phyloP scores from a whole-genome alignment of 2,797 vertebrate species.

The Chelmon rostratus region DNA sequence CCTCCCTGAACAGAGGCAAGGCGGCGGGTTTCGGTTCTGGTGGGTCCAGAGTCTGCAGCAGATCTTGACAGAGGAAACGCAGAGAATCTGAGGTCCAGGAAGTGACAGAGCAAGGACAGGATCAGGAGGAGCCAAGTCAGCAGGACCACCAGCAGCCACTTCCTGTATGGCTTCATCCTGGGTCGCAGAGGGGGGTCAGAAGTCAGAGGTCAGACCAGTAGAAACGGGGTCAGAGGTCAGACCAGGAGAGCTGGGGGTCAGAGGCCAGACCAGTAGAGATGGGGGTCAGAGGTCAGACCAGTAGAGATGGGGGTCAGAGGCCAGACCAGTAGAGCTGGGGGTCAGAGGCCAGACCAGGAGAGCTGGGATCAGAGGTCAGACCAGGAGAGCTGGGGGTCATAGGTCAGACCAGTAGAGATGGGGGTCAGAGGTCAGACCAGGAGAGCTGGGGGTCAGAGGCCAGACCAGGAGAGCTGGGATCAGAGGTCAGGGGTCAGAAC shows the following conservation, averaged over 20 bases:
- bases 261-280: not conserved
- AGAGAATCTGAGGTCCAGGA: constrained; percentile 19
- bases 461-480: not conserved
- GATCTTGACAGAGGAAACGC: not conserved
- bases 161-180: constrained; percentile 26
- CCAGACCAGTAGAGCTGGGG: too few species aligned
- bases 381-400: not conserved
- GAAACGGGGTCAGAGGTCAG: not conserved
- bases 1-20: not conserved
- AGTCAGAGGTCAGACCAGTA: not conserved
- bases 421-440: not conserved
- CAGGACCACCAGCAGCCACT: constrained; percentile 13
- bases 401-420: too few species aligned
- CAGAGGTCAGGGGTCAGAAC: not conserved
- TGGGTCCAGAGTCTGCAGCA: not conserved
- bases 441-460: too few species aligned
- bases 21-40: not conserved
- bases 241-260: too few species aligned
- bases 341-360: too few species aligned
- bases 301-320: not conserved
- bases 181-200: not conserved
- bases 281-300: not conserved
- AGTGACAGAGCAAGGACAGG: constrained; percentile 30
- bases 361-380: not conserved
- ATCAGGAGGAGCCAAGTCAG: constrained; percentile 31